A percentile compares a stretch with the other conserved stretches of the same genome.
These are phyloP conservation scores for Elmis aenea DNA, from an alignment of 2,888 invertebrate species.

Conservation along the genomic window DNA sequence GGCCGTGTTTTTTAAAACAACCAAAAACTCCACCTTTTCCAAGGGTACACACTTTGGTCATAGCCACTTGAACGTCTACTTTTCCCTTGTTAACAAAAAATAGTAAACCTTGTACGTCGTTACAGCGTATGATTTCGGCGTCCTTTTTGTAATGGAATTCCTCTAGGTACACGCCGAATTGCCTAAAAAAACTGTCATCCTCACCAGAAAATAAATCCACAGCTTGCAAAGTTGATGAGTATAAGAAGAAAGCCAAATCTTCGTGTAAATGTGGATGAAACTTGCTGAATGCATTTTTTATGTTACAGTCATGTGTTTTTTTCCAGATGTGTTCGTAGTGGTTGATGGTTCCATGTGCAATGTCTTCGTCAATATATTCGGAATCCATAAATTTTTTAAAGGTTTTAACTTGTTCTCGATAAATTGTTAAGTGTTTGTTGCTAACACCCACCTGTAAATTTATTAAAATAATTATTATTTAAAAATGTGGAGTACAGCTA, in stretches of 20 bases:
- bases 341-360: conserved; percentile 19
- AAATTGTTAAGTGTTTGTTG: conserved; percentile 22
- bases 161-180: conserved; percentile 14
- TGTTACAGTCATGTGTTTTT: conserved; percentile 19
- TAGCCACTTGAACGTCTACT: conserved; percentile 16
- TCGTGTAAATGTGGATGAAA: conserved; percentile 10
- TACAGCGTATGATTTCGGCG: conserved; percentile 26
- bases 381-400: conserved; percentile 24
- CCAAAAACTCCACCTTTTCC: conserved; percentile 25
- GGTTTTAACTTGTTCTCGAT: conserved; percentile 21
- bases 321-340: conserved; percentile 27
- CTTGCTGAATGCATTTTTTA: conserved; percentile 1
- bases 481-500: no score
- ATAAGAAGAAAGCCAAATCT: conserved; percentile 10
- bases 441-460: no score
- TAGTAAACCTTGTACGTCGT: conserved; percentile 26
- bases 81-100: conserved; percentile 26
- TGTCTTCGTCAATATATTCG: conserved; percentile 21
- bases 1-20: conserved; percentile 17
- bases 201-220: conserved; percentile 10
- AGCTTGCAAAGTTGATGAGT: conserved; percentile 8
- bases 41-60: conserved; percentile 4
- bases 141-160: conserved; percentile 22
- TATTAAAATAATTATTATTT: conserved; percentile 15
- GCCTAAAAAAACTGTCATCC: conserved; percentile 12